phyloP scores from a whole-genome alignment of 2,888 invertebrate genomes.

The Pollenia angustigena region DNA sequence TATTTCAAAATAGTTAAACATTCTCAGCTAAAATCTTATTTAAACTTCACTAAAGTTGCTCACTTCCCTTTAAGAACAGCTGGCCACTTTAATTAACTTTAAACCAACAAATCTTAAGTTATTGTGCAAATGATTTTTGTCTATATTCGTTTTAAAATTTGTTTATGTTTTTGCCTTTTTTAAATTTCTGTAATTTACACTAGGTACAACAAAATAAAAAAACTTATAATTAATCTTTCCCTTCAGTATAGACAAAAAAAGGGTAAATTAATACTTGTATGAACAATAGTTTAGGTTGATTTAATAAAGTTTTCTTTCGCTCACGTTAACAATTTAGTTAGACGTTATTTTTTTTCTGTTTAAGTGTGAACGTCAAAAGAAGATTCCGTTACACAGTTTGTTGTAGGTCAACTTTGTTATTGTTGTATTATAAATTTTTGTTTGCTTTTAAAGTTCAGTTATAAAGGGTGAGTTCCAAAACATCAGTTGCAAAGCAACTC shows the following conservation, averaged over 20 bases:
- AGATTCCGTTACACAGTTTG: slow-evolving; percentile 45
- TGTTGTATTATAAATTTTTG: not conserved
- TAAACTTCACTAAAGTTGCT: too few relatives aligned
- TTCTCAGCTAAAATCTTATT: too few relatives aligned
- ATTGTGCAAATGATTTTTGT: slow-evolving; percentile 26
- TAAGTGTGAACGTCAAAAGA: not conserved
- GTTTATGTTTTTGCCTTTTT: not conserved
- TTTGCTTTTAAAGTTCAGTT: not conserved
- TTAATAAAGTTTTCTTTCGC: not conserved
- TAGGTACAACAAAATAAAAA: slow-evolving; percentile 7
- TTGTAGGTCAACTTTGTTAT: slow-evolving; percentile 56
- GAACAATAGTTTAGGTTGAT: too few relatives aligned
- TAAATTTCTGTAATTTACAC: slow-evolving; percentile 23
- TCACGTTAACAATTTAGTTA: not conserved
- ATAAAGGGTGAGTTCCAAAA: too few relatives aligned
- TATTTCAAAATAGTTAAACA: too few relatives aligned
- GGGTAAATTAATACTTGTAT: too few relatives aligned
- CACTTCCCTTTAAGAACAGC: not conserved
- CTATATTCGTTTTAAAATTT: not conserved
- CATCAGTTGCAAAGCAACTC: too few relatives aligned
- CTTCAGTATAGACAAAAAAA: not conserved
- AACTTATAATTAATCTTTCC: slow-evolving; percentile 25
- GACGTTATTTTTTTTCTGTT: not conserved
- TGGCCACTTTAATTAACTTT: slow-evolving; percentile 20
- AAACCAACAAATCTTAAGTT: slow-evolving; percentile 2